A percentile compares a stretch with the other conserved stretches of the same genome.
Conservation (phyloP, 1,140 invertebrate species). For the Hylaeus volcanicus region DNA sequence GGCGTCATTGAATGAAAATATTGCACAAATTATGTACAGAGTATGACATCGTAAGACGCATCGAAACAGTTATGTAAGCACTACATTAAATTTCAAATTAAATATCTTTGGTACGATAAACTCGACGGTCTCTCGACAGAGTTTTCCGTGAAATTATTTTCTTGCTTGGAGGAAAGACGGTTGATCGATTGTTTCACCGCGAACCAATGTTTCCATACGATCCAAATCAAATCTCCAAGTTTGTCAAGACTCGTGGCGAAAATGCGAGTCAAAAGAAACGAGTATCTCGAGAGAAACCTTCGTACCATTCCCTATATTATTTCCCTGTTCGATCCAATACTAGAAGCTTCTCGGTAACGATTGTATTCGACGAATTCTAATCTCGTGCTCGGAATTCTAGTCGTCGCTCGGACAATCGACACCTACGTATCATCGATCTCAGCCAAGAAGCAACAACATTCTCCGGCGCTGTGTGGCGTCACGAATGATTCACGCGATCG, state of each 20-base stretch:
- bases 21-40: slow-evolving; percentile 19
- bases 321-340: background rate
- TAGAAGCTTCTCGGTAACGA: background rate
- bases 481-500: slow-evolving; percentile 7
- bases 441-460: background rate
- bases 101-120: background rate
- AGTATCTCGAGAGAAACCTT: too few relatives aligned
- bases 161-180: background rate
- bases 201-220: too few relatives aligned
- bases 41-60: slow-evolving; percentile 8
- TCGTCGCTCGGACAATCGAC: background rate
- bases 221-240: too few relatives aligned
- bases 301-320: background rate
- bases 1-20: background rate
- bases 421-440: background rate
- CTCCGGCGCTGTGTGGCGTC: background rate
- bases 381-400: slow-evolving; percentile 10
- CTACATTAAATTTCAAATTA: slow-evolving; percentile 10
- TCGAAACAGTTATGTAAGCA: background rate
- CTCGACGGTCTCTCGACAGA: background rate
- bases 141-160: slow-evolving; percentile 33
- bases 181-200: background rate
- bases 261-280: too few relatives aligned
- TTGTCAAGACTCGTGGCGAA: too few relatives aligned
- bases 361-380: slow-evolving; percentile 18